Base-by-base conservation (phyloP, 2,113 vertebrate species). In the Gymnorhina tibicen region DNA sequence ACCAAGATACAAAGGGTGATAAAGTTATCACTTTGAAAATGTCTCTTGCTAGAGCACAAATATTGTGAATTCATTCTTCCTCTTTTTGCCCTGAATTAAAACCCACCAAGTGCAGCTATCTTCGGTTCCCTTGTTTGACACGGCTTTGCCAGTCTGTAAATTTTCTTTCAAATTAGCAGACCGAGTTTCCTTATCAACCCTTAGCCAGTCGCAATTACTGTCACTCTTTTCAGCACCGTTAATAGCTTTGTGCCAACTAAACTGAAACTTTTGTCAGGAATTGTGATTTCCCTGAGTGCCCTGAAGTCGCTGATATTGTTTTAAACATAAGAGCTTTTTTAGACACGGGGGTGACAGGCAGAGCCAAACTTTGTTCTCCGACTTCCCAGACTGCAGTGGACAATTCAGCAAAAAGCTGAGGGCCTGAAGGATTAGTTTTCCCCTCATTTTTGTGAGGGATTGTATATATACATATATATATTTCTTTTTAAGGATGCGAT, bases 151-250 rank as follows among this genome's bases (percentile, higher is more conserved):
- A 66, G 47, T 27, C 47, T 76, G 72, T 70, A 92, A 37, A 76
- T 96, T 91, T 44, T 86, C 59, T 93, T 95, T 95, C 76, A 91
- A 95, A 95, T 94, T 76, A 93, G 77, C 68, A 73, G 87, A 58
- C 50, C 0, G 28, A 76, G 23, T 74, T 95, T 91, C 41, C 96
- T 97, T 95, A 91, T 88, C 93, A 97, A 35, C 24, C 56, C 60
- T 85, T 91, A 82, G 79, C 83, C 93, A 82, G 84, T 89, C 90
- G 86, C 83, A 92, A 73, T 95, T 80, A 80, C 78, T 90, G 68
- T 85, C 91, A 84, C 28, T 93, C 95, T 93, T 64, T 80, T 79
- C 83, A 89, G 30, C 58, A 19, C 55, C 75, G 58, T 91, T 97
- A 97, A 91, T 72, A 89, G 55, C 32, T 66, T 67, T 96, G 60